These are phyloP conservation scores for Magallana gigas DNA, from an alignment of 1,140 invertebrate genomes.

Conservation along the genomic window DNA sequence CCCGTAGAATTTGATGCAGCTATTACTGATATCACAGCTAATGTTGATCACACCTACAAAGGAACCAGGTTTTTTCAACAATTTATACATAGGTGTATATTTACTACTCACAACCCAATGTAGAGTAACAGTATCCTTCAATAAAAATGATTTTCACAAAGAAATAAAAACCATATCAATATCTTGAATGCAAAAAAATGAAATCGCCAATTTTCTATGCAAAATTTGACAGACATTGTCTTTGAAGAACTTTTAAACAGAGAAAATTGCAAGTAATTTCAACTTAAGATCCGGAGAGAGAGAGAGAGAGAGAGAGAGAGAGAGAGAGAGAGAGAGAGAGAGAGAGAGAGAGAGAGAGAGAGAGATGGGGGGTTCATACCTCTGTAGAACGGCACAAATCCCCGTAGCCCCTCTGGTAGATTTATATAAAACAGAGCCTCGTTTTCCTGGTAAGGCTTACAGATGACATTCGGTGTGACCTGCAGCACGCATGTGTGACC, in stretches of 20 bases:
- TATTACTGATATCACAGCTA: slow-evolving; percentile 18
- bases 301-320: neutral
- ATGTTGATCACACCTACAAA: slow-evolving; percentile 37
- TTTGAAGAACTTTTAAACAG: no score
- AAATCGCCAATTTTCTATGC: no score
- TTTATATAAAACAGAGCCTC: slow-evolving; percentile 52
- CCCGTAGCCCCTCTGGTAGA: slow-evolving; percentile 46
- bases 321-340: neutral
- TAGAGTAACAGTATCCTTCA: no score
- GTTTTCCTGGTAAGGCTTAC: slow-evolving; percentile 53
- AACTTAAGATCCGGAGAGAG: neutral
- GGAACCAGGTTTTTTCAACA: neutral
- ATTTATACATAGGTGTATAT: no score
- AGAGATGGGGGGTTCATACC: slow-evolving; percentile 21
- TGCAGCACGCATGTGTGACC: slow-evolving; percentile 55
- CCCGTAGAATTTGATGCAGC: slow-evolving; percentile 18
- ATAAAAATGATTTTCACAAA: no score
- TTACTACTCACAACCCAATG: no score
- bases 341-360: neutral
- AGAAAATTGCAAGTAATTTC: neutral
- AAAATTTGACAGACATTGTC: no score
- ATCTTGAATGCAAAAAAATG: no score
- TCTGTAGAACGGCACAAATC: slow-evolving; percentile 52
- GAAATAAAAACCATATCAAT: no score
- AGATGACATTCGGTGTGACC: slow-evolving; percentile 45